Conservation (phyloP, 1,140 invertebrate species). For the Agraylea sexmaculata region DNA sequence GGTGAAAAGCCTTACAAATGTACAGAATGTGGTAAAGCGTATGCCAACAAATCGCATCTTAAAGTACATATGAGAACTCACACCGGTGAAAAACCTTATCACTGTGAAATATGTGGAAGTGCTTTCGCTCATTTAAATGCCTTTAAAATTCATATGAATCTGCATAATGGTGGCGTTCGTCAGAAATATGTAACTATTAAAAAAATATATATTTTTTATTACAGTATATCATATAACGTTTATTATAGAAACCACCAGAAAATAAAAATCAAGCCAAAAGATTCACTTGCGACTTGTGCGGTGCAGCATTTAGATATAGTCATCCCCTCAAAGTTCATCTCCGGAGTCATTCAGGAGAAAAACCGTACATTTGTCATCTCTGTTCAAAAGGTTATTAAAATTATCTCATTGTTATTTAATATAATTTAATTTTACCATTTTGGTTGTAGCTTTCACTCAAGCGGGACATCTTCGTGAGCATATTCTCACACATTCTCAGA, state of each 20-base stretch:
- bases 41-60: conserved; percentile 16
- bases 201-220: conserved; percentile 1
- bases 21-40: conserved; percentile 53
- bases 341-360: conserved; percentile 31
- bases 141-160: conserved; percentile 15
- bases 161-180: conserved; percentile 10
- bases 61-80: conserved; percentile 20
- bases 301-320: conserved; percentile 36
- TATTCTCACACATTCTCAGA: conserved; percentile 24
- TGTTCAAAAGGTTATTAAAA: conserved; percentile 32
- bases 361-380: conserved; percentile 32
- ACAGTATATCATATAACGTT: background rate
- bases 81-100: conserved; percentile 19
- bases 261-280: conserved; percentile 20
- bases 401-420: conserved; percentile 4
- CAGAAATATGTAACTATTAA: conserved; percentile 14
- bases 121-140: conserved; percentile 17
- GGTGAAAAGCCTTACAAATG: conserved; percentile 64
- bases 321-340: conserved; percentile 38
- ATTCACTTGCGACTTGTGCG: conserved; percentile 39
- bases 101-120: conserved; percentile 21
- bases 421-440: background rate
- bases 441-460: conserved; percentile 16
- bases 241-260: conserved; percentile 3
- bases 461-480: conserved; percentile 26